Evolutionary conservation across 2,797 vertebrate genomes (phyloP).

Genomic region (Meriones psammophilus): DNA sequence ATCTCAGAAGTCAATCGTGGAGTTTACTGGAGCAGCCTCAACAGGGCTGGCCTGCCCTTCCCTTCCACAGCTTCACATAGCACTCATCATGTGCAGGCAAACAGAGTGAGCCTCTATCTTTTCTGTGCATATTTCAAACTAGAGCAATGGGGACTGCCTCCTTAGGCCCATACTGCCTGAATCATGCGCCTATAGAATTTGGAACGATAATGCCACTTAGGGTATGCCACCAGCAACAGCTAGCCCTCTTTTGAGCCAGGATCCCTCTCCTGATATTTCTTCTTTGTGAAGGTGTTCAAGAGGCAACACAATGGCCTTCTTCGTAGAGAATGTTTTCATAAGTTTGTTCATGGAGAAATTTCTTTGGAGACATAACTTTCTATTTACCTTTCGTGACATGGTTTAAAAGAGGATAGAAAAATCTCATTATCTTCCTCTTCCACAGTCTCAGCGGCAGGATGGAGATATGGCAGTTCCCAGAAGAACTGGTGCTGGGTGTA

Average conservation of each 20-base stretch:
- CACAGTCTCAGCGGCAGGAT: conserved; percentile 70
- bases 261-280: not conserved
- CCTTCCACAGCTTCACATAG: not conserved
- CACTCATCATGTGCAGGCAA: not conserved
- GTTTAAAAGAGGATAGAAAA: conserved; percentile 50
- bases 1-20: not conserved
- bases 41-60: not conserved
- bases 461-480: conserved; percentile 82
- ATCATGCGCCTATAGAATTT: not conserved
- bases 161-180: not conserved
- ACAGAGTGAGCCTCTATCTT: not conserved
- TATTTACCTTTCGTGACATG: conserved; percentile 85
- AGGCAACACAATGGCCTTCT: not conserved
- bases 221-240: not conserved
- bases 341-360: conserved; percentile 67
- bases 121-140: not conserved
- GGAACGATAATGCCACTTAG: too few relatives aligned
- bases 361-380: conserved; percentile 74
- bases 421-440: conserved; percentile 80
- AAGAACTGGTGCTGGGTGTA: conserved; percentile 58
- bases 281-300: not conserved
- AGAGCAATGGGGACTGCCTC: not conserved
- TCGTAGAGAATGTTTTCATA: conserved; percentile 69
- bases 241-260: not conserved
- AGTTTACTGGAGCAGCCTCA: not conserved